These are phyloP conservation scores for Heliconius hewitsoni DNA, from an alignment of 1,140 invertebrate genomes.

Conservation along the genomic window DNA sequence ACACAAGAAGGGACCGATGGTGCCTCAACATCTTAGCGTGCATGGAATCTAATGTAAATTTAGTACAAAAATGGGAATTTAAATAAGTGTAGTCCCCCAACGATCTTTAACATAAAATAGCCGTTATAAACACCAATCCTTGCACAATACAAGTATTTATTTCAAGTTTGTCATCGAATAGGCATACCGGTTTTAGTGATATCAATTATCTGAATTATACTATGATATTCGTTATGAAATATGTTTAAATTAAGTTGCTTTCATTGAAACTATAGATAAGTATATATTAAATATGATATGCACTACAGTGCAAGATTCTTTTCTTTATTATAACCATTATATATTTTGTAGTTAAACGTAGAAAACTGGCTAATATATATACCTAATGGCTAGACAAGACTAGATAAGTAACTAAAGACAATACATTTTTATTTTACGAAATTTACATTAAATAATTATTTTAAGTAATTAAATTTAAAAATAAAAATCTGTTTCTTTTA, in stretches of 20 bases:
- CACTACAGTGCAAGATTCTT: no score
- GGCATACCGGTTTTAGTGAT: neutral
- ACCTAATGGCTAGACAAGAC: no score
- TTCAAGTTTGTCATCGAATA: neutral
- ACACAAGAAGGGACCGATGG: constrained; percentile 70
- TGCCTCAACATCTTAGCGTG: constrained; percentile 69
- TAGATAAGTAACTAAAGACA: no score
- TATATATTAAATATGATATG: neutral
- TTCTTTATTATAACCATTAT: no score
- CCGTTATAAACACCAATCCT: constrained; percentile 68
- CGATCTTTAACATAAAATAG: constrained; percentile 64
- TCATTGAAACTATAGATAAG: neutral
- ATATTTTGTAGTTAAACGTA: no score
- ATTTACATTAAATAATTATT: no score
- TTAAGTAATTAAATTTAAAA: no score
- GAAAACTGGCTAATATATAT: no score
- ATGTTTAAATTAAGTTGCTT: neutral
- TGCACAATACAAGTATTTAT: constrained; percentile 27
- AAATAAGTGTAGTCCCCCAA: constrained; percentile 70
- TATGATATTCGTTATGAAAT: neutral
- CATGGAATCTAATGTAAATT: constrained; percentile 77
- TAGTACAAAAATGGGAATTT: constrained; percentile 77
- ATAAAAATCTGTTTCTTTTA: no score
- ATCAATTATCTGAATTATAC: no score
- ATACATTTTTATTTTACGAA: no score